Conservation (phyloP, 2,113 vertebrate species). For the Cyprinodon variegatus region DNA sequence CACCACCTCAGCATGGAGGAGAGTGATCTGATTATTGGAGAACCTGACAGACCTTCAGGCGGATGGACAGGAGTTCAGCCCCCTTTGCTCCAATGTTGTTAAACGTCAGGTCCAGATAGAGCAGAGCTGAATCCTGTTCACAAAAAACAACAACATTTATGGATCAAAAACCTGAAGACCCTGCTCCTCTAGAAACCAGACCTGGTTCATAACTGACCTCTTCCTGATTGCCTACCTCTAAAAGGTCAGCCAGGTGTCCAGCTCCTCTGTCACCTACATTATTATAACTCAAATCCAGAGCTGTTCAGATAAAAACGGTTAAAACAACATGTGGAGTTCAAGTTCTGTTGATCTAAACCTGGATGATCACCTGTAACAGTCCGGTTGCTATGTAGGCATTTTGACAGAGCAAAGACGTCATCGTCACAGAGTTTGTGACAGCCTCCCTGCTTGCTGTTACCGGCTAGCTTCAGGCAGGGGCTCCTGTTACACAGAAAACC, state of each 20-base stretch:
- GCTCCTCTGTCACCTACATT: slow-evolving; percentile 81
- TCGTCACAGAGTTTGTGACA: slow-evolving; percentile 76
- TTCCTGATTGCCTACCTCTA: slow-evolving; percentile 28
- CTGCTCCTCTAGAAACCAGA: neutral
- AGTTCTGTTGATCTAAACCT: neutral
- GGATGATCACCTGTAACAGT: slow-evolving; percentile 79
- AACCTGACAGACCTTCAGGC: slow-evolving; percentile 68
- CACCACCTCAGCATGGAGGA: no score
- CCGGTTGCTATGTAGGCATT: slow-evolving; percentile 60
- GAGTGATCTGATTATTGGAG: no score
- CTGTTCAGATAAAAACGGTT: slow-evolving; percentile 66
- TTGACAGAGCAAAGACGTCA: slow-evolving; percentile 76
- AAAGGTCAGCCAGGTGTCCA: slow-evolving; percentile 62
- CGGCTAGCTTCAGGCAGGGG: slow-evolving; percentile 78
- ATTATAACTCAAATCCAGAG: slow-evolving; percentile 87
- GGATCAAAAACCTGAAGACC: neutral
- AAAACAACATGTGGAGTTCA: neutral
- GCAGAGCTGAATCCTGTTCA: slow-evolving; percentile 73
- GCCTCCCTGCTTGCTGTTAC: slow-evolving; percentile 71
- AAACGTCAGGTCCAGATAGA: slow-evolving; percentile 87
- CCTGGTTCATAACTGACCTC: no score
- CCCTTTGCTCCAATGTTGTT: slow-evolving; percentile 85
- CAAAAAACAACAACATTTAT: slow-evolving; percentile 4
- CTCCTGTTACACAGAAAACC: slow-evolving; percentile 28
- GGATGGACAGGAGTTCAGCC: slow-evolving; percentile 83